phyloP scores from a whole-genome alignment of 2,888 invertebrate genomes.

The Limnephilus marmoratus region DNA sequence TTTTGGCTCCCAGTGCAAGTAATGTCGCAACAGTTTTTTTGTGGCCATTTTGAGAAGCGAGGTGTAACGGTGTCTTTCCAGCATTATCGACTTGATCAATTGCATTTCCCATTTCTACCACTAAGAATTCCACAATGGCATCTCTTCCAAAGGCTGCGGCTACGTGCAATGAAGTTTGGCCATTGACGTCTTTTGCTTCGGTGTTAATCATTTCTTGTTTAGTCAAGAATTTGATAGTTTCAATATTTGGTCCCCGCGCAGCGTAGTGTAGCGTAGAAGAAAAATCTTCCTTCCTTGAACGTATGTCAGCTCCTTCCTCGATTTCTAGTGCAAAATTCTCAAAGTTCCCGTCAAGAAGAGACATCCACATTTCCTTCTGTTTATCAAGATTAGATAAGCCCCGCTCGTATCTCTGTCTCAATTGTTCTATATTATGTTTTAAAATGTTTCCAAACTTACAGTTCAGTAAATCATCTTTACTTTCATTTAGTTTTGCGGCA shows the following conservation, averaged over 20 bases:
- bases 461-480: neutral
- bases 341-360: no score
- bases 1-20: conserved; percentile 3
- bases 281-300: no score
- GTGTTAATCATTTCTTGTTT: conserved; percentile 8
- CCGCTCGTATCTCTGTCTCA: no score
- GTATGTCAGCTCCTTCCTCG: no score
- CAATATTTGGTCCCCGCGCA: no score
- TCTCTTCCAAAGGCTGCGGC: neutral
- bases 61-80: conserved; percentile 13
- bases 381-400: no score
- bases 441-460: no score
- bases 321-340: no score
- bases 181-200: neutral
- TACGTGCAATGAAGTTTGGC: neutral
- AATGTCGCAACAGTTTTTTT: conserved; percentile 8
- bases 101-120: neutral
- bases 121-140: neutral
- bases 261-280: no score
- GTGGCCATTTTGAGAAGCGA: neutral
- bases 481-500: neutral
- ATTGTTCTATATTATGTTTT: no score
- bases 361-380: no score
- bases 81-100: neutral
- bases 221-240: conserved; percentile 2